These are phyloP conservation scores for Tokudaia tokunoshimensis DNA, from an alignment of 2,797 vertebrate genomes.

Conservation along the genomic window DNA sequence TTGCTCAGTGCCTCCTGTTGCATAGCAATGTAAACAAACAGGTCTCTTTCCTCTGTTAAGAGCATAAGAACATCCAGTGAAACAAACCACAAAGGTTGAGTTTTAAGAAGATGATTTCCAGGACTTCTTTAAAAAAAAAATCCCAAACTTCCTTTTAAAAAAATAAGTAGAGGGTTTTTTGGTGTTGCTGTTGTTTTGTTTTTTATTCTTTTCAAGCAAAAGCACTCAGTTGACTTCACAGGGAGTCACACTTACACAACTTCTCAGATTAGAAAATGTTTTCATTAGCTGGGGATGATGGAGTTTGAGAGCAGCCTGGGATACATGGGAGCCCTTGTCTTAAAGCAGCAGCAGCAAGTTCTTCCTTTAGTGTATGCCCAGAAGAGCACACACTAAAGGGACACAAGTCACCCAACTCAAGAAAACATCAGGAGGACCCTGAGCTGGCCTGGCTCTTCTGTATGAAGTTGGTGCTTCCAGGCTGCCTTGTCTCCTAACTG, in stretches of 20 bases:
- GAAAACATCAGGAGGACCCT: neutral
- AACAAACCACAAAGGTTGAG: constrained; percentile 73
- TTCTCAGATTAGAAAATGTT: constrained; percentile 34
- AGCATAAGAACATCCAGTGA: constrained; percentile 66
- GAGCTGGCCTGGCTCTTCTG: neutral
- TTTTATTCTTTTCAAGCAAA: neutral
- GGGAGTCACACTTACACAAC: constrained; percentile 26
- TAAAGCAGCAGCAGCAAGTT: neutral
- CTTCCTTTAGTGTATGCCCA: neutral
- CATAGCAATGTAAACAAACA: constrained; percentile 83
- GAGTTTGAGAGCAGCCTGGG: neutral
- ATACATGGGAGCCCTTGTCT: neutral
- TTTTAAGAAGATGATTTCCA: constrained; percentile 71
- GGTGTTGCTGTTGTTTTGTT: neutral
- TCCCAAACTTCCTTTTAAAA: neutral
- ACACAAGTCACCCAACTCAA: constrained; percentile 5
- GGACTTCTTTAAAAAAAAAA: constrained; percentile 36
- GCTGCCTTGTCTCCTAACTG: neutral
- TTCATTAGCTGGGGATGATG: neutral
- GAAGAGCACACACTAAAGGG: neutral
- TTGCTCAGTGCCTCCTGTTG: constrained; percentile 71
- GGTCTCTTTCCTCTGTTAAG: constrained; percentile 63
- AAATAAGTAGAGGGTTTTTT: neutral
- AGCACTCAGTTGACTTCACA: neutral
- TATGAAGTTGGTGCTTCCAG: neutral